phyloP scores from a whole-genome alignment of 2,797 vertebrate genomes.

The Lacerta agilis region DNA sequence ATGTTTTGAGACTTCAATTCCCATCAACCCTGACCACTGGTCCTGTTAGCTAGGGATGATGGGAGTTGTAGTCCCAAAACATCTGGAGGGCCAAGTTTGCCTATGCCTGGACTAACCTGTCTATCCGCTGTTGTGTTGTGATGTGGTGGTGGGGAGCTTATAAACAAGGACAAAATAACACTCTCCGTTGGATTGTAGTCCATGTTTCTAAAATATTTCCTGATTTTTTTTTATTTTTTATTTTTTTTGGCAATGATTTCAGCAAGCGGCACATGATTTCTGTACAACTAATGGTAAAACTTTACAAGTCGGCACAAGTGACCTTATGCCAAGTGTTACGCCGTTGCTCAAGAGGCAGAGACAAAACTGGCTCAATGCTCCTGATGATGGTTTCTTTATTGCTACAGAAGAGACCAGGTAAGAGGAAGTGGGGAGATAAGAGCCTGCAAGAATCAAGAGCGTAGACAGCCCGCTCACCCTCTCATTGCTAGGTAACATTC shows the following conservation, averaged over 20 bases:
- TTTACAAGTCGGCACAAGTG: slow-evolving; percentile 67
- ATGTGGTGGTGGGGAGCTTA: neutral
- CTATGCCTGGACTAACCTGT: neutral
- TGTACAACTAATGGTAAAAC: slow-evolving; percentile 71
- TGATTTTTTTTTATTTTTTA: slow-evolving; percentile 7
- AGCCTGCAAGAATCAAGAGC: slow-evolving; percentile 10
- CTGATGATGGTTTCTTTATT: slow-evolving; percentile 74
- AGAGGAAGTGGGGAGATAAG: slow-evolving; percentile 48
- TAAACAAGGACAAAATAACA: neutral
- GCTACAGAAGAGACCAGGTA: slow-evolving; percentile 77
- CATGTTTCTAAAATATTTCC: slow-evolving; percentile 21
- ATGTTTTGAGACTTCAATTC: too few relatives aligned
- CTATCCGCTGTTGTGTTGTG: neutral
- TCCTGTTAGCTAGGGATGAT: too few relatives aligned
- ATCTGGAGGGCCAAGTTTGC: too few relatives aligned
- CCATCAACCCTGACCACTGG: too few relatives aligned
- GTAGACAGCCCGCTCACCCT: neutral
- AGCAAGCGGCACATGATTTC: slow-evolving; percentile 69
- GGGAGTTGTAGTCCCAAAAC: too few relatives aligned
- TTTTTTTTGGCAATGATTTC: slow-evolving; percentile 48
- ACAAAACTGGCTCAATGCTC: slow-evolving; percentile 75
- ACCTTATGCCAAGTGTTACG: slow-evolving; percentile 69
- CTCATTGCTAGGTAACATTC: neutral
- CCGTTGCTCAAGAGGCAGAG: slow-evolving; percentile 74
- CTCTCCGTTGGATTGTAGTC: slow-evolving; percentile 10